phyloP scores from a whole-genome alignment of 2,797 vertebrate species.

The Hylomyscus alleni region DNA sequence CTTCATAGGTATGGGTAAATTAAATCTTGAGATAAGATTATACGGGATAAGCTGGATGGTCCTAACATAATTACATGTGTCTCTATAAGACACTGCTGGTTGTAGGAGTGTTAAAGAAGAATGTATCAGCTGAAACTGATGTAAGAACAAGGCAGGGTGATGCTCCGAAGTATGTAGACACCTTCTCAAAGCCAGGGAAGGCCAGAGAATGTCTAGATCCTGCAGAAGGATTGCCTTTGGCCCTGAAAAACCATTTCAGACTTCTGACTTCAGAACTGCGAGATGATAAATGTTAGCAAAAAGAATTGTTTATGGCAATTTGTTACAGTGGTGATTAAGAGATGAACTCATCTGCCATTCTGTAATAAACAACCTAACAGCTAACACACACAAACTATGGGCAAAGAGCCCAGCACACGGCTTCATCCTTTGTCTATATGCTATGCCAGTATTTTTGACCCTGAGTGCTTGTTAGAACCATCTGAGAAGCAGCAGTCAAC shows the following conservation, averaged over 20 bases:
- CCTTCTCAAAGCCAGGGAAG: background rate
- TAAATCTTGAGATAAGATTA: background rate
- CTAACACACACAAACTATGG: background rate
- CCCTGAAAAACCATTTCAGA: background rate
- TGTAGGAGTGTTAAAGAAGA: background rate
- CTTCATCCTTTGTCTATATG: background rate
- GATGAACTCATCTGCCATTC: background rate
- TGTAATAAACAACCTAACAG: conserved; percentile 18
- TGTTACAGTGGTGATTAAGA: background rate
- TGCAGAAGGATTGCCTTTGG: background rate
- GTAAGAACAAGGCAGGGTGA: background rate
- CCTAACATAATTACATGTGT: background rate
- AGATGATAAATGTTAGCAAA: background rate
- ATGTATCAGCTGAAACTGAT: background rate
- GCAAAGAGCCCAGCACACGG: background rate
- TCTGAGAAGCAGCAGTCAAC: background rate
- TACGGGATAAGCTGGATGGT: background rate
- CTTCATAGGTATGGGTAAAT: background rate
- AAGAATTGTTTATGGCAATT: background rate
- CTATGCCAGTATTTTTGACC: background rate
- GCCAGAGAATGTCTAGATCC: background rate
- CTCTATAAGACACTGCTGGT: background rate
- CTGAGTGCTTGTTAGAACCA: background rate
- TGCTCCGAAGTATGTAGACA: background rate
- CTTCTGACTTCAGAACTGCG: background rate